Base-by-base conservation (phyloP, 2,888 invertebrate species). In the Oasisia sp. region DNA sequence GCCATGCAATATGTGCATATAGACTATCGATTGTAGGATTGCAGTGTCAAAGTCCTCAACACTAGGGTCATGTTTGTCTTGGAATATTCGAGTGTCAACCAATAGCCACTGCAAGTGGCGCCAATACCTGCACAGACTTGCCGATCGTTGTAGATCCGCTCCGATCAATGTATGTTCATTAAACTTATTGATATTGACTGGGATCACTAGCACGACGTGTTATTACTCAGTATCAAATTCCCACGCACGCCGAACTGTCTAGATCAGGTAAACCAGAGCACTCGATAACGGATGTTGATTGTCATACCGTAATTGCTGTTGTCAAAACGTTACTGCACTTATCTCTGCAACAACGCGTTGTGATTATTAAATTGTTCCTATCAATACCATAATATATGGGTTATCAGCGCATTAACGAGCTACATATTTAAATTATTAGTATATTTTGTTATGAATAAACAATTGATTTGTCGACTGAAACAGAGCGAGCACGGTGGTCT, bases 91-190 rank as follows among this genome's bases (percentile, higher is more conserved):
- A 27, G 14, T 14, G 14, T 7, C 27, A 27, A 74, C 19, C 3
- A 19, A 27, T 14, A 74, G 7, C 27, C 74, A 19, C n/a, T 0
- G 74, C 74, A 74, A 74, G 74, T 74, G 74, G 74, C 74, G 74
- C 74, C 74, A 74, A 74, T 74, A 74, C 27, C 74, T 74, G 74
- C 74, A 74, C 74, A 74, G 74, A 74, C 74, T 74, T 74, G 74
- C 74, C 27, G 74, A 19, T 38, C 38, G 27, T 0, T 2, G n/a
- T n/a, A 74, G 14, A 19, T 74, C 74, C 74, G 19, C 74, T 74
- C 74, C 50, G 50, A 50, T 50, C 50, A 50, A 50, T 74, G 74
- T 7, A 27, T 74, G 27, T 5, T 74, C 74, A 19, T n/a, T 74
- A 74, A 19, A 74, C 27, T 74, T 74, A 74, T 74, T 74, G 74